Evolutionary conservation across 2,888 invertebrate species (phyloP).

Genomic region (Prosopocoilus inquinatus): DNA sequence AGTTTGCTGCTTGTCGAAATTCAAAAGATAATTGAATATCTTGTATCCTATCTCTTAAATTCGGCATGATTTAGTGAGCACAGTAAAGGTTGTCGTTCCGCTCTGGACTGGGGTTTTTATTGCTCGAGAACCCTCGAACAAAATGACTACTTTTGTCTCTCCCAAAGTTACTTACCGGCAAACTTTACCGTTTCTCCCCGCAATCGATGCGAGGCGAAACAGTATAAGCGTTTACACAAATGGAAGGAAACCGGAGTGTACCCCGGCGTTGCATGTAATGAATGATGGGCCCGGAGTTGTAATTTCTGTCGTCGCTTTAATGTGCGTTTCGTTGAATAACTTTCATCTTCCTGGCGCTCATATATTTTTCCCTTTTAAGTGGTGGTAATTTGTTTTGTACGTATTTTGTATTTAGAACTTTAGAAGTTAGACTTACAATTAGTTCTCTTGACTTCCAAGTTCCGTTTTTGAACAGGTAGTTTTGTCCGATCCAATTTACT

Average conservation of each 20-base stretch:
- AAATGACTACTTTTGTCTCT: conserved; percentile 38
- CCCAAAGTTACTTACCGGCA: conserved; percentile 33
- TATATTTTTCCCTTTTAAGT: conserved; percentile 24
- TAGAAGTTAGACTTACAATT: no score
- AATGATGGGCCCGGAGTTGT: conserved; percentile 25
- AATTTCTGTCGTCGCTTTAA: conserved; percentile 36
- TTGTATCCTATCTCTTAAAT: conserved; percentile 29
- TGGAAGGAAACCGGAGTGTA: conserved; percentile 6
- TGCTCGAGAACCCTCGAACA: conserved; percentile 31
- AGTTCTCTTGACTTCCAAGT: no score
- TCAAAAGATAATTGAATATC: conserved; percentile 27
- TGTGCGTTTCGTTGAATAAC: conserved; percentile 35
- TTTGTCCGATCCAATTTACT: no score
- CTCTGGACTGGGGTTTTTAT: conserved; percentile 32
- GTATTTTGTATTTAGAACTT: conserved; percentile 16
- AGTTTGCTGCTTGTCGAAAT: no score
- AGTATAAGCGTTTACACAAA: neutral
- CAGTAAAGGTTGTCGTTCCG: conserved; percentile 35
- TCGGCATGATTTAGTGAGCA: conserved; percentile 33
- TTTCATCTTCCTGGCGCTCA: conserved; percentile 21
- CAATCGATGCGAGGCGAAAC: neutral
- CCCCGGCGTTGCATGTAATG: conserved; percentile 8
- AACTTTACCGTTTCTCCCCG: conserved; percentile 26
- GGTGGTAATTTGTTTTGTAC: conserved; percentile 32
- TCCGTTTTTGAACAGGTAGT: no score